These are phyloP conservation scores for Lasioglossum vierecki DNA, from an alignment of 2,888 invertebrate species.

Conservation along the genomic window DNA sequence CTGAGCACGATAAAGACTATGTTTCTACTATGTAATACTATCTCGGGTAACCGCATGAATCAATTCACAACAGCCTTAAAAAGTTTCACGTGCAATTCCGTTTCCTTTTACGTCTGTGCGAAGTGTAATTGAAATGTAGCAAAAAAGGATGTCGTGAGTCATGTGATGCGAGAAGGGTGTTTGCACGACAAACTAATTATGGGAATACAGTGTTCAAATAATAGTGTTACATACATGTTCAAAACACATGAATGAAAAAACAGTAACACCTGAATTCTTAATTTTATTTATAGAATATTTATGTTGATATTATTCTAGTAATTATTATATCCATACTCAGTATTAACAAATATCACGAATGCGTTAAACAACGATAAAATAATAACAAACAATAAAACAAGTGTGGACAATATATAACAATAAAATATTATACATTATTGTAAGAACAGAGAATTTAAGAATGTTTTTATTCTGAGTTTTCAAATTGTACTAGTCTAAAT, in stretches of 20 bases:
- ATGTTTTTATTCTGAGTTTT: background rate
- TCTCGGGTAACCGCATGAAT: background rate
- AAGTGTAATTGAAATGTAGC: background rate
- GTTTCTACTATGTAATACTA: background rate
- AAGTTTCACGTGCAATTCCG: background rate
- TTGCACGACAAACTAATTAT: background rate
- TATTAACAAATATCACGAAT: background rate
- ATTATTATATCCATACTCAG: background rate
- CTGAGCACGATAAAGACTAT: conserved; percentile 4
- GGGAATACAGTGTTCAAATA: background rate
- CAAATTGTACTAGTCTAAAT: background rate
- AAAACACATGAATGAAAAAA: background rate
- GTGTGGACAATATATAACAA: no score
- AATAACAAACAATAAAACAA: no score
- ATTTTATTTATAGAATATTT: background rate
- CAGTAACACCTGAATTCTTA: background rate
- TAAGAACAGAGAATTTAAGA: background rate
- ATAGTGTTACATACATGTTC: no score
- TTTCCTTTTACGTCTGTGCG: background rate
- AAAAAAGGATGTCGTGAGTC: background rate
- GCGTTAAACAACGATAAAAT: background rate
- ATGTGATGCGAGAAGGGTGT: background rate
- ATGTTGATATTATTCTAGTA: background rate
- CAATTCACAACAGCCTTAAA: background rate
- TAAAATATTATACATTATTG: background rate